Percentiles rank a stretch among this genome's conserved stretches.
phyloP scores from a whole-genome alignment of 2,113 vertebrate genomes.

The Uria aalge region DNA sequence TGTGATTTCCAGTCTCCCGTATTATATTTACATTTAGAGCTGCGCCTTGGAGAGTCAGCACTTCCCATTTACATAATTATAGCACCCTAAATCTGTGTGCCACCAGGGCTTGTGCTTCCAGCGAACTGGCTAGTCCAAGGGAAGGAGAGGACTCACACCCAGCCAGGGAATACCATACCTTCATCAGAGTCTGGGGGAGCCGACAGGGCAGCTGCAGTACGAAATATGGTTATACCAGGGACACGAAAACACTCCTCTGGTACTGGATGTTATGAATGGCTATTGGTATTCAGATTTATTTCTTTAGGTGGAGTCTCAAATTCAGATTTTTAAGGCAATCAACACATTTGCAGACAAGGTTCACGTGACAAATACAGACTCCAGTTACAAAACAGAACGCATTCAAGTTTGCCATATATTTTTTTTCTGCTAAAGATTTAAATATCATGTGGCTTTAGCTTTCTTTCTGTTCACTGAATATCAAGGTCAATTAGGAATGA shows the following conservation, averaged over 20 bases:
- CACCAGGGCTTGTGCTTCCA: rapidly evolving
- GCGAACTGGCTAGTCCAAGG: not conserved
- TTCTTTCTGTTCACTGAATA: constrained; percentile 86
- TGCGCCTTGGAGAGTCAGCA: not conserved
- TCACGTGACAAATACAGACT: not conserved
- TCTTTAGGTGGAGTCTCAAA: not conserved
- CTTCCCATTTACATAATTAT: not conserved
- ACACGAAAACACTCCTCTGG: not conserved
- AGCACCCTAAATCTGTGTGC: not conserved
- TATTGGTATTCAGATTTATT: not conserved
- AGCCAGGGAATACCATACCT: not conserved
- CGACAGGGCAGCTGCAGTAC: not conserved
- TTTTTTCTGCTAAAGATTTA: constrained; percentile 59
- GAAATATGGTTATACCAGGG: rapidly evolving
- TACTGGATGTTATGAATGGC: not conserved
- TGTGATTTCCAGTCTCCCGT: not conserved
- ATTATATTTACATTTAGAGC: not conserved
- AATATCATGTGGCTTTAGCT: constrained; percentile 59
- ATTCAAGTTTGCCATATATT: constrained; percentile 20
- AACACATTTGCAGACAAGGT: not conserved
- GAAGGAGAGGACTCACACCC: not conserved
- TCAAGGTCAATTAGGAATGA: constrained; percentile 85
- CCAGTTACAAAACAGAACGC: not conserved
- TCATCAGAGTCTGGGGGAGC: not conserved
- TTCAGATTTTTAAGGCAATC: not conserved